Evolutionary conservation across 2,113 vertebrate genomes (phyloP).

Genomic region (Campylomormyrus tamandua): DNA sequence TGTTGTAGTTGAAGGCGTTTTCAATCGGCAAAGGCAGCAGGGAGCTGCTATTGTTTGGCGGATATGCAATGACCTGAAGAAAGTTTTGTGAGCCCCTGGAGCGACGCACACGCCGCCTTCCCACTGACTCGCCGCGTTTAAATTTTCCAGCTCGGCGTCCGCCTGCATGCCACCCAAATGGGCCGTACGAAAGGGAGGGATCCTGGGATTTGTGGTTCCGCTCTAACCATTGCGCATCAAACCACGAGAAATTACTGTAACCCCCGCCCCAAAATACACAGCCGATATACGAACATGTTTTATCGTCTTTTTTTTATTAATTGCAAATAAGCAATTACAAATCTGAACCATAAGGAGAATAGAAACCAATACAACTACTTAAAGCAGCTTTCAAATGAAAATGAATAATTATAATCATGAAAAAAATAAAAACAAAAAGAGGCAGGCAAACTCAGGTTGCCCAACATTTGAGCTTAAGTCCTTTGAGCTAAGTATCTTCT

Average conservation of each 20-base stretch:
- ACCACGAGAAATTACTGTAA: background rate
- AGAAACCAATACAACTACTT: slow-evolving; percentile 19
- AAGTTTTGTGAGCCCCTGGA: background rate
- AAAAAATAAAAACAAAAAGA: slow-evolving; percentile 24
- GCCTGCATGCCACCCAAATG: background rate
- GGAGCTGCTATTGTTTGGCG: background rate
- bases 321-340: slow-evolving; percentile 39
- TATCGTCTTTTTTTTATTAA: slow-evolving; percentile 51
- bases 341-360: slow-evolving; percentile 27
- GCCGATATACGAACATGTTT: background rate
- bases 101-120: background rate
- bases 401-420: slow-evolving; percentile 22
- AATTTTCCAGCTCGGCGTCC: background rate
- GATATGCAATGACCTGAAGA: background rate
- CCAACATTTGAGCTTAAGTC: background rate
- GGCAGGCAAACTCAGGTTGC: background rate
- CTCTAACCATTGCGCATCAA: background rate
- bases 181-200: background rate
- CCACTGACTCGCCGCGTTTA: background rate
- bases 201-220: background rate
- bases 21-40: background rate
- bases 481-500: background rate
- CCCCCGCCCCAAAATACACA: background rate
- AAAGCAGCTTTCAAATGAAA: slow-evolving; percentile 29
- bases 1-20: background rate